These are phyloP conservation scores for Pygoscelis antarcticus DNA, from an alignment of 2,113 vertebrate species.

Conservation along the genomic window DNA sequence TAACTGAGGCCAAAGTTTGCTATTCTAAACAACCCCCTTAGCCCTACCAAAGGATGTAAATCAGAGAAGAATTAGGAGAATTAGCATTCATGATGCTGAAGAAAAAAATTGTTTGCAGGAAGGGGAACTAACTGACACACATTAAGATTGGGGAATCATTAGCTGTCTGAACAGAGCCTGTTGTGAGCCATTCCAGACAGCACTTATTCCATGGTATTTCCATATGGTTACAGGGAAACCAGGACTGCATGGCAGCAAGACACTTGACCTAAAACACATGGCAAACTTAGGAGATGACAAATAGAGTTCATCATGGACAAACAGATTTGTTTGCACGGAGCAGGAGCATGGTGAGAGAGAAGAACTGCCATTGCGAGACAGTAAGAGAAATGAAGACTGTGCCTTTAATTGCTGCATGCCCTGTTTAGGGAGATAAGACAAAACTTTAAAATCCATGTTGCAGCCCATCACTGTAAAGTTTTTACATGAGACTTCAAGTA, in stretches of 20 bases:
- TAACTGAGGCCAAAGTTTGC: not conserved
- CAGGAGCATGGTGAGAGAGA: not conserved
- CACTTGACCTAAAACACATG: slow-evolving; percentile 23
- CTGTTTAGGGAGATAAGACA: not conserved
- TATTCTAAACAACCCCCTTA: not conserved
- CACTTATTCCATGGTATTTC: slow-evolving; percentile 58
- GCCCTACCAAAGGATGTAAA: not conserved
- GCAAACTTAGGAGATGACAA: not conserved
- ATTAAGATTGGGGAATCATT: slow-evolving; percentile 59
- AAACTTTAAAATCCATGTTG: not conserved
- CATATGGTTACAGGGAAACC: slow-evolving; percentile 58
- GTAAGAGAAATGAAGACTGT: not conserved
- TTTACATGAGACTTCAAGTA: not conserved
- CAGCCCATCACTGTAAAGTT: not conserved
- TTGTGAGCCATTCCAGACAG: slow-evolving; percentile 54
- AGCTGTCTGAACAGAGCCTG: slow-evolving; percentile 52
- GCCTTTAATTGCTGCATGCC: not conserved
- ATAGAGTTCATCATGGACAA: not conserved
- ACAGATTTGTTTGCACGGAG: not conserved
- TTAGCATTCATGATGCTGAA: slow-evolving; percentile 5
- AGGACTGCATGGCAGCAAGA: slow-evolving; percentile 39
- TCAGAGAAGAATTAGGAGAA: not conserved
- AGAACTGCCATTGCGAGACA: not conserved
- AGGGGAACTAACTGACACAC: slow-evolving; percentile 1
- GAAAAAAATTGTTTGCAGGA: slow-evolving; percentile 10